Evolutionary conservation across 2,888 invertebrate genomes (phyloP), one percentile per base, ranked within the genome.

Genomic region (Polia nebulosa): DNA sequence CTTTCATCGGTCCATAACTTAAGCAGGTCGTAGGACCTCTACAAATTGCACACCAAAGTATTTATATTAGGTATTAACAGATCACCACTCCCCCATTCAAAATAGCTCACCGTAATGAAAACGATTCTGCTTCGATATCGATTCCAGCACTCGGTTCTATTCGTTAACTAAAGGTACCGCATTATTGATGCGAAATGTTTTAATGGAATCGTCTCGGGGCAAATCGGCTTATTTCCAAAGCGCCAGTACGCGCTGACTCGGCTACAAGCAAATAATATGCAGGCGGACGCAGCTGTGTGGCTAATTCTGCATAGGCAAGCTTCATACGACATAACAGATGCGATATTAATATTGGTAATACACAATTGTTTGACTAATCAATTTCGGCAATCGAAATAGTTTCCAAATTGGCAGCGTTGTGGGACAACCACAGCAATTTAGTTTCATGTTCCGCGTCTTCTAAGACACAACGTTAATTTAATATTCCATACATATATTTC

Each of bases 291-390:
- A 89, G 88, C 86, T 90, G 88, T 80, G 84, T 79, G 72, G 77
- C 83, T 85, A 88, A 88, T 88, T 88, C 85, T 83, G 87, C 88
- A 84, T 82, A 85, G 82, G 84, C 84, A 80, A 78, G 80, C 78
- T 85, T 80, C 80, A 83, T 84, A 82, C 81, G 74, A 71, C 49
- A 62, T 71, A 29, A 58, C 84, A 71, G 78, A 76, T 61, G 74
- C 59, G 55, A 76, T 78, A 73, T 72, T 81, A 79, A 77, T 83
- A 74, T 82, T 83, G 73, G 76, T 82, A 63, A 72, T 56, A 65
- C 60, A 65, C 57, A 55, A 77, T 64, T 51, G 76, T 79, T 75
- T 69, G 61, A 66, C 55, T 56, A 67, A 76, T 73, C 67, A 77
- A 77, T 56, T 75, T 41, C 22, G 11, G 20, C 49, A 59, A 59